These are phyloP conservation scores for Amphipoea lucens DNA, from an alignment of 2,888 invertebrate genomes.

Conservation along the genomic window DNA sequence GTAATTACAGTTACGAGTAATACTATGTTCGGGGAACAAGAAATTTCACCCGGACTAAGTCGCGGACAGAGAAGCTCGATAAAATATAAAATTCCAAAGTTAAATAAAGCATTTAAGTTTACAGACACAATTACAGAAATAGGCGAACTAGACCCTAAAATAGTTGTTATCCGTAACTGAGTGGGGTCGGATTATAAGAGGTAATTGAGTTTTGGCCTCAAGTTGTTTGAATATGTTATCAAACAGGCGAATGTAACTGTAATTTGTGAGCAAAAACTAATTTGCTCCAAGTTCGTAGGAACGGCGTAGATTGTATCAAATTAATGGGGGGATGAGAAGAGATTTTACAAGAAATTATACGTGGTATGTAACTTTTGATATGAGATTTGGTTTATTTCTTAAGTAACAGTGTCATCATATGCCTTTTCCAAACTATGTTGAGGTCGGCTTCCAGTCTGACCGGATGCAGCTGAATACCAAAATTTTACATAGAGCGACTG, in stretches of 20 bases:
- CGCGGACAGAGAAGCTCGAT: no score
- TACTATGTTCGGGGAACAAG: no score
- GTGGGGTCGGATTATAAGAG: slow-evolving; percentile 66
- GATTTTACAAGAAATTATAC: slow-evolving; percentile 11
- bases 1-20: no score
- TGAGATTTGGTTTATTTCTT: not conserved
- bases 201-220: slow-evolving; percentile 64
- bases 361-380: slow-evolving; percentile 3
- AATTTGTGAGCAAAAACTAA: slow-evolving; percentile 67
- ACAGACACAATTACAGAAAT: slow-evolving; percentile 52
- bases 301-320: slow-evolving; percentile 43
- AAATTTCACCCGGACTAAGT: no score
- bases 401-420: not conserved
- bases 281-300: slow-evolving; percentile 46
- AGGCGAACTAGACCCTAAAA: slow-evolving; percentile 42
- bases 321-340: slow-evolving; percentile 3
- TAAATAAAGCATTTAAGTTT: slow-evolving; percentile 33
- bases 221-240: slow-evolving; percentile 67
- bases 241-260: slow-evolving; percentile 60
- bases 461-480: no score
- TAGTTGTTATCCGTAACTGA: slow-evolving; percentile 56
- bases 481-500: no score
- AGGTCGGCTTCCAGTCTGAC: no score
- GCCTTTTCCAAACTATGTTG: no score
- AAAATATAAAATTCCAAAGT: not conserved